A percentile compares a stretch with the other conserved stretches of the same genome.
phyloP scores from a whole-genome alignment of 2,888 invertebrate species.

The Dysmachus trigonus region DNA sequence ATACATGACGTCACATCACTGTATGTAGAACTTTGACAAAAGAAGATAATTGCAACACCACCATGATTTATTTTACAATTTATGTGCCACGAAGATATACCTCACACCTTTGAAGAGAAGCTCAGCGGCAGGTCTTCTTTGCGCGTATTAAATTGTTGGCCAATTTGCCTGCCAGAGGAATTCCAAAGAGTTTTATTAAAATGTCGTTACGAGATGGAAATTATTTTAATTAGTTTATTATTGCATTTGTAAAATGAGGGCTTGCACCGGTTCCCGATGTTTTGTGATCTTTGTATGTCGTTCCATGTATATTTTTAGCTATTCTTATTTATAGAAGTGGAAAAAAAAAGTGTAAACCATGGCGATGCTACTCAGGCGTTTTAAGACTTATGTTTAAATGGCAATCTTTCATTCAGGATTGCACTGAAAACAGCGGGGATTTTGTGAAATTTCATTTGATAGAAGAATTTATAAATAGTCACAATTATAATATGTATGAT shows the following conservation, averaged over 20 bases:
- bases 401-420: slow-evolving; percentile 8
- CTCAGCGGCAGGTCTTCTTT: not conserved
- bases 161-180: slow-evolving; percentile 11
- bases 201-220: slow-evolving; percentile 14
- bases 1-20: not conserved
- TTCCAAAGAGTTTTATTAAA: slow-evolving; percentile 30
- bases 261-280: not conserved
- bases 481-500: not conserved
- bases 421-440: not conserved
- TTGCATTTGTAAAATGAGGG: slow-evolving; percentile 1
- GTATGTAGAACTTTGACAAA: not conserved
- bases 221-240: slow-evolving; percentile 33
- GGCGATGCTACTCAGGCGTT: not conserved
- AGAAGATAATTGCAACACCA: not conserved
- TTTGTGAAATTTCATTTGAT: not conserved
- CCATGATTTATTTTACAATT: not conserved
- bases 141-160: not conserved
- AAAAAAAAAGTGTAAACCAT: not conserved
- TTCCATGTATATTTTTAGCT: slow-evolving; percentile 4
- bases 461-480: not conserved
- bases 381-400: not conserved
- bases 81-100: not conserved
- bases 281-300: slow-evolving; percentile 1
- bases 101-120: not conserved
- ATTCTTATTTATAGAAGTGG: not conserved